Conservation (phyloP, 1,140 invertebrate genomes). For the Drosophila insularis region DNA sequence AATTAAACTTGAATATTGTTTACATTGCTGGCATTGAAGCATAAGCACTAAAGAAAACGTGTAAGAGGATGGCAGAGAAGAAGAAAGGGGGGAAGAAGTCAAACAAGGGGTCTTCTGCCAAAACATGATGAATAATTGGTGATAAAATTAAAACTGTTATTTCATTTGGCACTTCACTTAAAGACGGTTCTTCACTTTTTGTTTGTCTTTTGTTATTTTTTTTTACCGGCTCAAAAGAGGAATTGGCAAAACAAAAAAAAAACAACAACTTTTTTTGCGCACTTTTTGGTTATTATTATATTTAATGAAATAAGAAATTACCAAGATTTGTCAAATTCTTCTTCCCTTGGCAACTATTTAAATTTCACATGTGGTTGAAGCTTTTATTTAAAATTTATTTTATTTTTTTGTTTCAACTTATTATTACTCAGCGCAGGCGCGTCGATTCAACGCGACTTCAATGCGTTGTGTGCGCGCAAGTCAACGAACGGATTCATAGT, state of each 20-base stretch:
- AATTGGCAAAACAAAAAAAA: not conserved
- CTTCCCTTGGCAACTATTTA: not conserved
- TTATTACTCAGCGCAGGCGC: constrained; percentile 63
- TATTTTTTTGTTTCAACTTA: constrained; percentile 25
- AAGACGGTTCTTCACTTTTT: not conserved
- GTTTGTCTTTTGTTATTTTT: not conserved
- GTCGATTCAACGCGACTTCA: constrained; percentile 42
- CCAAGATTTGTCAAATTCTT: constrained; percentile 8
- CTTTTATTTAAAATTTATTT: constrained; percentile 31
- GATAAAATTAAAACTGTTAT: constrained; percentile 3
- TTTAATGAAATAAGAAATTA: not conserved
- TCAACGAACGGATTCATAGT: constrained; percentile 81
- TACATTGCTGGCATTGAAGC: constrained; percentile 10
- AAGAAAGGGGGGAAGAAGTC: not conserved
- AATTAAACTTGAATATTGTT: constrained; percentile 16
- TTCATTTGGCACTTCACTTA: constrained; percentile 13
- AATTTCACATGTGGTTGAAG: constrained; percentile 23
- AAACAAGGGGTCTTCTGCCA: not conserved
- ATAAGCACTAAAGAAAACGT: not conserved
- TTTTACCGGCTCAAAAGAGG: not conserved
- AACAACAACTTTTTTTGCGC: not conserved
- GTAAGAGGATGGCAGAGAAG: not conserved
- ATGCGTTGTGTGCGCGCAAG: constrained; percentile 53
- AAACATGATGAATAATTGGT: not conserved
- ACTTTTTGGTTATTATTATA: not conserved